Percentiles rank a stretch among this genome's conserved stretches.
These are phyloP conservation scores for Eutrigla gurnardus DNA, from an alignment of 2,797 vertebrate genomes.

Conservation along the genomic window DNA sequence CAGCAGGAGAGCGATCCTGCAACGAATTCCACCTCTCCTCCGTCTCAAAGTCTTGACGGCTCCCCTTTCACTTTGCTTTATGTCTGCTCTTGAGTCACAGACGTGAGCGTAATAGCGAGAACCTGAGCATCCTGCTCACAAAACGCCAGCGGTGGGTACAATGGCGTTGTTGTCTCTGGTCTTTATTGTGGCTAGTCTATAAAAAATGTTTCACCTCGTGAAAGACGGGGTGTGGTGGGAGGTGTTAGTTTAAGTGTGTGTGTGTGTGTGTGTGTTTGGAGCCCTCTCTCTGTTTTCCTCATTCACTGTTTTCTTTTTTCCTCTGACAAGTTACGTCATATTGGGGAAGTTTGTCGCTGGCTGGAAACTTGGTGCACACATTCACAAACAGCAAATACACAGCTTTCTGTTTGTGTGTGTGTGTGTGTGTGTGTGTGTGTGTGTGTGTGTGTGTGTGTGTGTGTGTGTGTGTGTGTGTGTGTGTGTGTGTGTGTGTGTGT, in stretches of 20 bases:
- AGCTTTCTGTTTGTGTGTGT: slow-evolving; percentile 34
- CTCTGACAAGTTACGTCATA: slow-evolving; percentile 42
- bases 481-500: slow-evolving; percentile 27
- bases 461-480: slow-evolving; percentile 30
- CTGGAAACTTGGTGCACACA: slow-evolving; percentile 38
- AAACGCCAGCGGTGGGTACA: slow-evolving; percentile 38
- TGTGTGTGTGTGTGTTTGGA: slow-evolving; percentile 16
- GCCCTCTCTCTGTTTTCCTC: slow-evolving; percentile 54
- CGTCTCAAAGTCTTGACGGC: slow-evolving; percentile 45
- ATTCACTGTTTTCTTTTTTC: slow-evolving; percentile 20
- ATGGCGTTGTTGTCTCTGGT: slow-evolving; percentile 21
- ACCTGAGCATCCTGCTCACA: slow-evolving; percentile 38
- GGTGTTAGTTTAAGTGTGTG: slow-evolving; percentile 6
- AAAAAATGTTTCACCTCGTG: slow-evolving; percentile 65
- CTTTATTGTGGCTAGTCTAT: slow-evolving; percentile 45
- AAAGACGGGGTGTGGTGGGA: slow-evolving; percentile 41
- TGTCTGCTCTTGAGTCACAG: slow-evolving; percentile 43
- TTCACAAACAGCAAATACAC: slow-evolving; percentile 25
- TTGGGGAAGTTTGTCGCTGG: slow-evolving; percentile 18
- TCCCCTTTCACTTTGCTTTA: slow-evolving; percentile 66
- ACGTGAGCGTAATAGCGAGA: slow-evolving; percentile 34
- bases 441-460: slow-evolving; percentile 24
- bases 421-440: slow-evolving; percentile 8
- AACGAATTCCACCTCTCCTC: slow-evolving; percentile 61
- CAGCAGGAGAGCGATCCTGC: slow-evolving; percentile 48